Base-by-base conservation (phyloP, 2,113 vertebrate species). In the Puffinus mauretanicus region DNA sequence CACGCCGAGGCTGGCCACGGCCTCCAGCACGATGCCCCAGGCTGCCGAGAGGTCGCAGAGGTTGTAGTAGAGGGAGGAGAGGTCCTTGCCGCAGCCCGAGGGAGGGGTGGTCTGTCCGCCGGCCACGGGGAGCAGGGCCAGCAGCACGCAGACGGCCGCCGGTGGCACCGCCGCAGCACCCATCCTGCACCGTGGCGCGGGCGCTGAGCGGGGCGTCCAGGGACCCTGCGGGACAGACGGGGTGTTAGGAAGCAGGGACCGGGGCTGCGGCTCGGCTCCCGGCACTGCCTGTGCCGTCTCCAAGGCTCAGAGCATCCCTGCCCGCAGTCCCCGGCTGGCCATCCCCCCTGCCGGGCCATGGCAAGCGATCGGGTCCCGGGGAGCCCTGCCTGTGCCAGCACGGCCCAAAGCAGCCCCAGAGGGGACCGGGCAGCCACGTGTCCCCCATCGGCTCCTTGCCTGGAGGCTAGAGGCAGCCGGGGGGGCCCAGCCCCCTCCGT, bases 1-100 rank as follows among this genome's bases (percentile, higher is more conserved):
- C 4, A 98, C 5, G 0, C 99, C 99, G 0, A 98, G 98, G 2
- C 98, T 98, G 0, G 99, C 99, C 9, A 99, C 95, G 0, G 99
- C 98, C 97, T 99, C 99, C 97, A 99, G 13, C n/a, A 98, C 97
- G 6, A 99, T 96, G 87, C 99, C 99, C 99, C 99, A 99, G 6
- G 95, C 98, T 0, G 96, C 97, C 0, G 91, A 91, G 16, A 98
- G 97, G 98, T 99, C 98, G 10, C 99, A 99, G 82, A 99, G 98
- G 93, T 99, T 99, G 97, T 98, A 99, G 90, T 99, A 99, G 44
- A 99, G 97, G 2, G 98, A 97, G 87, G 97, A 93, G 91, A 99
- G 88, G 40, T 98, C 91, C 0, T 97, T 47, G 88, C 98, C 92
- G 10, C 99, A 99, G 57, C 99, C 99, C 0, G 40, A 34, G 0